Percentiles rank a stretch among this genome's conserved stretches.
Evolutionary conservation across 2,113 vertebrate species (phyloP).

Genomic region (Ascaphus truei): DNA sequence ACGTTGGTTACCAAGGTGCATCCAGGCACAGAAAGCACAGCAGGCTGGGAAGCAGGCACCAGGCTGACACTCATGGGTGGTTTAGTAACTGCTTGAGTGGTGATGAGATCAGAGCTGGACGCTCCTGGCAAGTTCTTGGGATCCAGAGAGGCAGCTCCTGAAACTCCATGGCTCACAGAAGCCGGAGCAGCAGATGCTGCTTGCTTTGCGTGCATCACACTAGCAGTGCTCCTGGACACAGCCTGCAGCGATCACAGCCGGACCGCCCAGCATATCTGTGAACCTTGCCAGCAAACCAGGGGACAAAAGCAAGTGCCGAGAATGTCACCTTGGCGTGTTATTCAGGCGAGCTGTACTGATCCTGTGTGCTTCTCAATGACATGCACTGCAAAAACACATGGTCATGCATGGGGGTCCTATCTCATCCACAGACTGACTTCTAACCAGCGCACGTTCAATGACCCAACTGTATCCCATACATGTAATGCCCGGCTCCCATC

Average conservation of each 20-base stretch:
- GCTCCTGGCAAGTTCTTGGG: not conserved
- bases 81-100: not conserved
- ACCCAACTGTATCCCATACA: too few species aligned
- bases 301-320: not conserved
- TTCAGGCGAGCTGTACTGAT: not conserved
- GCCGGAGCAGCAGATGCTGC: not conserved
- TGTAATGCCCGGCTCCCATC: conserved; percentile 7
- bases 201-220: conserved; percentile 12
- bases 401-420: too few species aligned
- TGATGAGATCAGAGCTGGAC: not conserved
- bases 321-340: not conserved
- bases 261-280: not conserved
- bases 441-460: too few species aligned
- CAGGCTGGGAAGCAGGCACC: conserved; percentile 20
- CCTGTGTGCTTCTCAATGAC: not conserved
- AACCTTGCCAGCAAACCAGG: not conserved
- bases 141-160: not conserved
- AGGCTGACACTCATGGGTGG: conserved; percentile 27
- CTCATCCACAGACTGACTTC: too few species aligned
- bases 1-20: conserved; percentile 37
- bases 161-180: not conserved
- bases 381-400: conserved; percentile 24
- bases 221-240: not conserved
- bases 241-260: not conserved
- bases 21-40: not conserved